Evolutionary conservation across 2,888 invertebrate species (phyloP), one percentile per base, ranked within the genome.

Genomic region (Volucella inanis): DNA sequence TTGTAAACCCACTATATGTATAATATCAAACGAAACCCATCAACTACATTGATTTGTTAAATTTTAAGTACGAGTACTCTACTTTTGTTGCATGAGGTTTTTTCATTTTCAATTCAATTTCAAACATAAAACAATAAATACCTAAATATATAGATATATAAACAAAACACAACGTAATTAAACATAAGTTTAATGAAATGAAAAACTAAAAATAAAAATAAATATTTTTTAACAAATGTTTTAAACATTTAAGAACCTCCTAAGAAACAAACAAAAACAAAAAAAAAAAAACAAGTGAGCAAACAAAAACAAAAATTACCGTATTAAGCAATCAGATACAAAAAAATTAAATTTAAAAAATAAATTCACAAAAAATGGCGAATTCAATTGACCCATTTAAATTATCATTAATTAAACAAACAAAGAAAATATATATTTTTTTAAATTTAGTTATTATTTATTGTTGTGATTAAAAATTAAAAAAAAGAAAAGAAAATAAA

Each of bases 161-260:
- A 65, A 76, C 9, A 55, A 55, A 75, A 8, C 50, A 65, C 65
- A 68, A 70, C 45, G 45, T 74, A 47, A 64, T 54, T 74, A 68
- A 50, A 43, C 55, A 62, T 68, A 68, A 54, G 59, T 72, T 52
- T 18, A 31, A 57, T 10, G 31, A 61, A 59, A 74, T 43, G 3
- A 50, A 61, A 61, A 31, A 1, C 10, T n/a, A 45, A 64, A 49
- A 31, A 57, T n/a, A 67, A 38, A 59, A 45, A 67, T 0, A 31
- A 79, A 79, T 84, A 71, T 79, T 87, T 83, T 83, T 83, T 87
- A 74, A 76, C 6, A 76, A 75, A 76, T 78, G 78, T 77, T 72
- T 65, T 50, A 72, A 68, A 71, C 50, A 62, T 12, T 14, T 49
- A 62, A 54, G 50, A 77, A 50, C 31, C 43, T 39, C 22, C 39